Percentiles rank a stretch among this genome's conserved stretches.
Conservation (phyloP, 2,113 vertebrate genomes). For the Periophthalmus modestus region DNA sequence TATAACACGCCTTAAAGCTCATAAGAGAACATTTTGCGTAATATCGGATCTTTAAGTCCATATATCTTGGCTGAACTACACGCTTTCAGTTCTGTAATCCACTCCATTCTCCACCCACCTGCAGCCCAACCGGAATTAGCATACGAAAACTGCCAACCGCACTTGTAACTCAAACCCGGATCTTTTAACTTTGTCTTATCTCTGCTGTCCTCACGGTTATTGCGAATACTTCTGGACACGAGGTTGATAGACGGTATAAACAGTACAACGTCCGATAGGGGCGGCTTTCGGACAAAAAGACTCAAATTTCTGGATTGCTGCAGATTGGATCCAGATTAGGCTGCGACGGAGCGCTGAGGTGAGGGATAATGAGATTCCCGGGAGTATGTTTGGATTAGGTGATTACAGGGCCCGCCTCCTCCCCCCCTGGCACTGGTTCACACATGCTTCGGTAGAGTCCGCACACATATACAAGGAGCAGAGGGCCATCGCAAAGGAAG, state of each 20-base stretch:
- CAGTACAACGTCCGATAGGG: slow-evolving; percentile 56
- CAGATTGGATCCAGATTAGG: slow-evolving; percentile 82
- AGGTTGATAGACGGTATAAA: slow-evolving; percentile 73
- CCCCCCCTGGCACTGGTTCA: slow-evolving; percentile 61
- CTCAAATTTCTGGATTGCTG: slow-evolving; percentile 67
- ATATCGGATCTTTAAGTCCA: too few relatives aligned
- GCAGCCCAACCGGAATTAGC: slow-evolving; percentile 1
- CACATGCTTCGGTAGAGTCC: slow-evolving; percentile 39
- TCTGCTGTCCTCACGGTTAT: slow-evolving; percentile 15
- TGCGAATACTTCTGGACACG: slow-evolving; percentile 48
- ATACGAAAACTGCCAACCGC: neutral
- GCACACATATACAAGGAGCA: slow-evolving; percentile 36
- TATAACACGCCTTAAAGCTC: too few relatives aligned
- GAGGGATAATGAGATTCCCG: slow-evolving; percentile 78
- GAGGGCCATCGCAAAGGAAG: slow-evolving; percentile 53
- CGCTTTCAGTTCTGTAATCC: neutral
- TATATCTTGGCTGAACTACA: neutral
- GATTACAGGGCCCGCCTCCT: slow-evolving; percentile 77
- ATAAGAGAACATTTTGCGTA: too few relatives aligned
- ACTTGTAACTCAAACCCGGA: neutral
- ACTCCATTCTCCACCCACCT: slow-evolving; percentile 30
- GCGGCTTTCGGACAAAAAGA: slow-evolving; percentile 72
- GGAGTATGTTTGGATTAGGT: slow-evolving; percentile 81
- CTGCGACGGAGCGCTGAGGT: slow-evolving; percentile 77
- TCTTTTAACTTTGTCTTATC: neutral